A percentile compares a stretch with the other conserved stretches of the same genome.
These are phyloP conservation scores for Anthopleura sola DNA, from an alignment of 64 coral and sea anemone species.

Conservation along the genomic window DNA sequence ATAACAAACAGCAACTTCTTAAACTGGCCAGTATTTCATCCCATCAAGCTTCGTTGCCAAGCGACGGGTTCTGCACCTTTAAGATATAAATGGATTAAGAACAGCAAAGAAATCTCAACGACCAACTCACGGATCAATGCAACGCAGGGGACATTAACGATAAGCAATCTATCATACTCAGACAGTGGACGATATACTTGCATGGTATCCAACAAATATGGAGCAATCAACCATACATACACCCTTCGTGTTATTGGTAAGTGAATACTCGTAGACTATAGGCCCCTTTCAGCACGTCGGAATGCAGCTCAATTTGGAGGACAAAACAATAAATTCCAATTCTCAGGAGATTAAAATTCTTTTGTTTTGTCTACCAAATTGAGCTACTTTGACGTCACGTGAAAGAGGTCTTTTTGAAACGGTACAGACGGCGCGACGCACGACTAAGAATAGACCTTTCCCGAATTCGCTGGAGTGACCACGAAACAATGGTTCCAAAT, in stretches of 20 bases:
- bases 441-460: no score
- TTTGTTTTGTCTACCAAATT: no score
- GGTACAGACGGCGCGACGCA: no score
- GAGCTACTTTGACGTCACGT: no score
- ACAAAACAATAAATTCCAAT: no score
- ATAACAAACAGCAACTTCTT: conserved; percentile 3
- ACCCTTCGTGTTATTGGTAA: conserved; percentile 57
- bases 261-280: neutral
- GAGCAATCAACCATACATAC: conserved; percentile 42
- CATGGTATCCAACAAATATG: conserved; percentile 49
- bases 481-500: no score
- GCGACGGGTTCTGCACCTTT: conserved; percentile 47
- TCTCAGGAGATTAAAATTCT: no score
- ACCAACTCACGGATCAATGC: conserved; percentile 30
- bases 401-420: no score
- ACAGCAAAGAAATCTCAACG: conserved; percentile 18
- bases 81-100: conserved; percentile 53
- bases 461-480: no score
- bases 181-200: conserved; percentile 58
- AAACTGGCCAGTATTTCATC: conserved; percentile 33
- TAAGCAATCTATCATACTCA: conserved; percentile 29
- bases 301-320: no score
- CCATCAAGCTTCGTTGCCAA: conserved; percentile 33
- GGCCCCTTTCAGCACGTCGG: no score
- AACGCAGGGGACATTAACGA: conserved; percentile 21